Evolutionary conservation across 2,888 invertebrate genomes (phyloP).

Genomic region (Scaeva pyrastri): DNA sequence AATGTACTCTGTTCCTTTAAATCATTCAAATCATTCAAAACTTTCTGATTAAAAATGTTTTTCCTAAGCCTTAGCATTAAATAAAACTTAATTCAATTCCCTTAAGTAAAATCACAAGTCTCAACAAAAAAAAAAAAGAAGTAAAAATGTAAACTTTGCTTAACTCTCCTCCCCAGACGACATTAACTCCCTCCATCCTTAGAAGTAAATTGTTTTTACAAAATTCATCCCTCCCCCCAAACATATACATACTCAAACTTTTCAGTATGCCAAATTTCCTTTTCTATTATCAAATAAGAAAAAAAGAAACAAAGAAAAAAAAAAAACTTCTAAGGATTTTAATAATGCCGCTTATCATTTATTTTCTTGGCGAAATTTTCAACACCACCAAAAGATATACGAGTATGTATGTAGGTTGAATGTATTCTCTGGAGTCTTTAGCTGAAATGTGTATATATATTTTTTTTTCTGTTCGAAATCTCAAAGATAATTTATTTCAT

Average conservation of each 20-base stretch:
- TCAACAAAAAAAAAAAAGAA: background rate
- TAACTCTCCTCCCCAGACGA: background rate
- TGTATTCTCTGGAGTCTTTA: background rate
- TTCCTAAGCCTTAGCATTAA: background rate
- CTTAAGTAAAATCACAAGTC: background rate
- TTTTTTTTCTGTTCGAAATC: background rate
- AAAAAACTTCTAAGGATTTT: slow-evolving; percentile 16
- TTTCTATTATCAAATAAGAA: background rate
- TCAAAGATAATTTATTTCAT: slow-evolving; percentile 21
- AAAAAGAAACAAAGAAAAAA: background rate
- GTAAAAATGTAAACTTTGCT: background rate
- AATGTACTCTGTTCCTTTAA: background rate
- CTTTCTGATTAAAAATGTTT: slow-evolving; percentile 9
- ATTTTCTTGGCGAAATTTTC: slow-evolving; percentile 25
- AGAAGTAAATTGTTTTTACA: slow-evolving; percentile 23
- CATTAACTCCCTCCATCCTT: background rate
- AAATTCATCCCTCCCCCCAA: background rate
- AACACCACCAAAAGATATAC: background rate
- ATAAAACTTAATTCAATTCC: slow-evolving; percentile 14
- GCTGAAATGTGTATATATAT: background rate
- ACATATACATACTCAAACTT: background rate
- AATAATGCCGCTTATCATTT: slow-evolving; percentile 26
- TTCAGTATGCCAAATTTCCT: slow-evolving; percentile 19
- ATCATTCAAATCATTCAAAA: slow-evolving; percentile 7
- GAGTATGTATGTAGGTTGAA: background rate